Evolutionary conservation across 2,797 vertebrate genomes (phyloP).

Genomic region (Podarcis lilfordi): DNA sequence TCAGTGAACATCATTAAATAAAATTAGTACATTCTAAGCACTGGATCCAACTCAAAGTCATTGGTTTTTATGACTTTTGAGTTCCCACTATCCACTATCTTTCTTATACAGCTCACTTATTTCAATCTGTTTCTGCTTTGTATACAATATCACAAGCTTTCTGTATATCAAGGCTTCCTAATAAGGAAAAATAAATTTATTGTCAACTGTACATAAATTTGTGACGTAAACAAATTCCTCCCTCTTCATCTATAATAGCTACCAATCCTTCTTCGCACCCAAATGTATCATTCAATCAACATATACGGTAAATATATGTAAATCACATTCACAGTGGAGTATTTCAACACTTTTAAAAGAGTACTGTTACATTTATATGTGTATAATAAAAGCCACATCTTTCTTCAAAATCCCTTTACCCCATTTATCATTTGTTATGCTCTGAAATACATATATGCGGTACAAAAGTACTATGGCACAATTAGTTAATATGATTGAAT

Average conservation of each 20-base stretch:
- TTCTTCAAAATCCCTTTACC: neutral
- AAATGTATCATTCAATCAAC: neutral
- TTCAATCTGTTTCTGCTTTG: neutral
- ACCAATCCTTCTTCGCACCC: neutral
- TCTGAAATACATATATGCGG: neutral
- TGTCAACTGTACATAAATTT: neutral
- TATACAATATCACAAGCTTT: slow-evolving; percentile 31
- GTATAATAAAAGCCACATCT: neutral
- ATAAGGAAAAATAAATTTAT: slow-evolving; percentile 19
- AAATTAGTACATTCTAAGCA: no score
- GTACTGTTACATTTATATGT: neutral
- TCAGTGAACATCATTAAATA: no score
- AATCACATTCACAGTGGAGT: neutral
- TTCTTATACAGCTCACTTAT: slow-evolving; percentile 21
- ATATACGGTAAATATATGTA: neutral
- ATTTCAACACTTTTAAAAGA: neutral
- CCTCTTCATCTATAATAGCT: neutral
- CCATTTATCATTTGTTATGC: neutral
- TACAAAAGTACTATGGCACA: neutral
- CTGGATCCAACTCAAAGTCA: neutral
- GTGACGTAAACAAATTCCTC: rapidly evolving
- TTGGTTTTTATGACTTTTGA: slow-evolving; percentile 17
- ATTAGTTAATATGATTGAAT: neutral
- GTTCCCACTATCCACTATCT: slow-evolving; percentile 1
- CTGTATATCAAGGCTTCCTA: neutral